Base-by-base conservation (phyloP, 2,888 invertebrate genomes). In the Apamea sordens region DNA sequence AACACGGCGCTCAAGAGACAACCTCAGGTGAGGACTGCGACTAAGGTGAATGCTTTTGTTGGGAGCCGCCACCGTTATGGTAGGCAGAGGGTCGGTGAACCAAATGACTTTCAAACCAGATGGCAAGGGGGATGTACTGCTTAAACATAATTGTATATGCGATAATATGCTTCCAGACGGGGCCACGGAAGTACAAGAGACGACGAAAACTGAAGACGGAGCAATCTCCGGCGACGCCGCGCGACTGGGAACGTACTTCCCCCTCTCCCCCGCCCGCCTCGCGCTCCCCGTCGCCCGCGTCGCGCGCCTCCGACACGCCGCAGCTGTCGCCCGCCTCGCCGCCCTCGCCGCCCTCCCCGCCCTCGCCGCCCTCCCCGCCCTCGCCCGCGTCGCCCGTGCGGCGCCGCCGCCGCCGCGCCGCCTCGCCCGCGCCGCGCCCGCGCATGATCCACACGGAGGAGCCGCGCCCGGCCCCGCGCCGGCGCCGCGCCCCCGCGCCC, bases 1-100 rank as follows among this genome's bases (percentile, higher is more conserved):
- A 98, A 98, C 92, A 98, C 98, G 0, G 98, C 98, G 1, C 97
- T 98, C 94, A 98, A 98, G 89, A 95, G 98, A 69, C 98, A 98
- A 89, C 98, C 98, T 0, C 98, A 97, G 94, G 97, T 97, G 73
- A 82, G 76, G 64, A 76, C 41, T 28, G n/a, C 41, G 7, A n/a
- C 61, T 64, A 73, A 83, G 83, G 78, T 77, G 71, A 79, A 69
- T 65, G 32, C 10, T 65, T 67, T 75, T 68, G 15, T 80, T 28
- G 36, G 18, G 18, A 41, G 18, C 36, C 24, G n/a, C 21, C 32
- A 32, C 24, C 41, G 21, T 65, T 32, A 69, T 44, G 32, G 21
- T n/a, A 64, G 47, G 24, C 61, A 28, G 11, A 36, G 2, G 3
- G 8, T 59, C 36, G n/a, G 4, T 79, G 50, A 41, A 15, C 0